Evolutionary conservation across 2,113 vertebrate genomes (phyloP).

Genomic region (Calonectris borealis): DNA sequence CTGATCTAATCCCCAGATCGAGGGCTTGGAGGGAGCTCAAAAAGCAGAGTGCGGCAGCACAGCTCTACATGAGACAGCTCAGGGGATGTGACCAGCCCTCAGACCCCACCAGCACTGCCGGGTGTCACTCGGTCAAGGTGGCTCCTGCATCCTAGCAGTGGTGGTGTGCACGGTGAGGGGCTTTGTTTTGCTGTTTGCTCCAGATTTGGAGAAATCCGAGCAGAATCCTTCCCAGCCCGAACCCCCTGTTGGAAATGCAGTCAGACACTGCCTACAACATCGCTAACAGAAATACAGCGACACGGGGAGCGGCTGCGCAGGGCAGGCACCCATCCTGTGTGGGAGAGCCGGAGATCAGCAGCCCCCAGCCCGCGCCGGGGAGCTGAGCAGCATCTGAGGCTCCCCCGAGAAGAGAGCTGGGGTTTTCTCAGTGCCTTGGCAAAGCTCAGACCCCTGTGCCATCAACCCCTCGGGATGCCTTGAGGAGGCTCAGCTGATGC

Average conservation of each 20-base stretch:
- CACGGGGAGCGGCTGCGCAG: background rate
- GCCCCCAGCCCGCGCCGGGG: accelerated
- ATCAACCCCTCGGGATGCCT: background rate
- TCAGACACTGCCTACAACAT: background rate
- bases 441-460: background rate
- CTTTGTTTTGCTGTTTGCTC: background rate
- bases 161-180: accelerated
- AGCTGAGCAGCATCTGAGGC: background rate
- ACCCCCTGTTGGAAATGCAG: background rate
- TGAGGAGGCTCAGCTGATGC: background rate
- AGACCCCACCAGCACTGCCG: accelerated
- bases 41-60: background rate
- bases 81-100: background rate
- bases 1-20: constrained; percentile 39
- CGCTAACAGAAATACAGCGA: background rate
- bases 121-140: background rate
- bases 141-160: background rate
- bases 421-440: background rate
- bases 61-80: background rate
- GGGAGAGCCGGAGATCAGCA: background rate
- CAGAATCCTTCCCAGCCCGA: background rate
- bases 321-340: background rate
- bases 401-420: background rate
- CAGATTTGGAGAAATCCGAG: background rate
- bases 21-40: constrained; percentile 1